Percentiles rank a stretch among this genome's conserved stretches.
Evolutionary conservation across 2,113 vertebrate genomes (phyloP).

Genomic region (Oplegnathus fasciatus): DNA sequence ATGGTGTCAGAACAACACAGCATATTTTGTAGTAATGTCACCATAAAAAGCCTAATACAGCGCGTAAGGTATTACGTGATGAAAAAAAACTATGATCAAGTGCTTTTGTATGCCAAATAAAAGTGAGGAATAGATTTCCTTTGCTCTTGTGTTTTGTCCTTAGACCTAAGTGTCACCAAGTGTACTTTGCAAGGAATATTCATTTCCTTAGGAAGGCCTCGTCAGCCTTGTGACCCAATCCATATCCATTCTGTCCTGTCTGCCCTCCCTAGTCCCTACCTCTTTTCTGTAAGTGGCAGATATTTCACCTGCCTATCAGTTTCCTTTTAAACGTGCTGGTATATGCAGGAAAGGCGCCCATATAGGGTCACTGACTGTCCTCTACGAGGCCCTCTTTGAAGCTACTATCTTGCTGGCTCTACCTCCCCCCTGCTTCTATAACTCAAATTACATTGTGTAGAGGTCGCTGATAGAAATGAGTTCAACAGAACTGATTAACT

Average conservation of each 20-base stretch:
- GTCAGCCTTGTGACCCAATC: constrained; percentile 86
- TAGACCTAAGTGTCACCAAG: constrained; percentile 80
- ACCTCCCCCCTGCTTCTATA: constrained; percentile 65
- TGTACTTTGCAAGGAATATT: constrained; percentile 85
- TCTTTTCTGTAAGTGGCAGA: constrained; percentile 86
- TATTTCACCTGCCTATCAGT: constrained; percentile 86
- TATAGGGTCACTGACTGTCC: constrained; percentile 85
- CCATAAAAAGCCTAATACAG: constrained; percentile 41
- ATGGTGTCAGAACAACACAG: constrained; percentile 20
- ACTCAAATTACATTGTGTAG: constrained; percentile 79
- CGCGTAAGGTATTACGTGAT: constrained; percentile 37
- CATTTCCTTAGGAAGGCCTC: constrained; percentile 84
- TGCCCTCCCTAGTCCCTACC: constrained; percentile 79
- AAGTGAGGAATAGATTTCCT: constrained; percentile 72
- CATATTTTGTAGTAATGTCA: constrained; percentile 38
- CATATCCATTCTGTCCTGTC: constrained; percentile 85
- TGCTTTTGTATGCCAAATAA: constrained; percentile 58
- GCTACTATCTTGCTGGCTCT: constrained; percentile 74
- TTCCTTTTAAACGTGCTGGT: constrained; percentile 86
- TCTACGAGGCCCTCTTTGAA: constrained; percentile 75
- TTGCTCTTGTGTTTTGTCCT: constrained; percentile 76
- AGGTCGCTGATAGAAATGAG: constrained; percentile 72
- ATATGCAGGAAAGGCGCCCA: constrained; percentile 86
- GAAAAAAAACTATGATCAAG: constrained; percentile 43
- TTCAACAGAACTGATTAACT: constrained; percentile 71